Base-by-base conservation (phyloP, 2,888 invertebrate species). In the Pollenia amentaria region DNA sequence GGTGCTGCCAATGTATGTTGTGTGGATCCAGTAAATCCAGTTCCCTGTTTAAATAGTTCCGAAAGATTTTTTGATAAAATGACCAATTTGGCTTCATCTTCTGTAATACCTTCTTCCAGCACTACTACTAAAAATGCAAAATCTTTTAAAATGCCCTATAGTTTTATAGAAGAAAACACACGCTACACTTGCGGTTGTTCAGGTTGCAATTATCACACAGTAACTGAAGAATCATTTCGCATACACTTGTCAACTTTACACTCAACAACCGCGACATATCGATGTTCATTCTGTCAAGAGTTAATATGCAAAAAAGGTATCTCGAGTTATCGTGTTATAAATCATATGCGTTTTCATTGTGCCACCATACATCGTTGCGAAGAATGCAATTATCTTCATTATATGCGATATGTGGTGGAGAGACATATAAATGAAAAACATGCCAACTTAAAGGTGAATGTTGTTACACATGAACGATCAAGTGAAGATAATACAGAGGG, bases 21-120 rank as follows among this genome's bases (percentile, higher is more conserved):
- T 76, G 95, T 95, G 0, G 96, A 96, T 14, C 97, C 97, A 0
- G 95, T 97, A 0, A 97, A 97, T 94, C 97, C 97, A 0, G 97
- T 97, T 8, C 97, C 96, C 0, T 97, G 96, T 91, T 93, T 97
- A 51, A 96, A 96, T 88, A 95, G 95, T 55, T 96, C 96, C 88
- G 97, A 97, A 90, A 95, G 95, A 88, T 96, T 97, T 95, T 97
- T 97, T 90, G 97, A 97, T 91, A 96, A 96, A 91, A 97, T 97
- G 97, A 94, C 96, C 0, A 97, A 97, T 91, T 94, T 97, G 18
- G 97, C 97, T 0, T 95, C 96, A n/a, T 96, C 96, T 88, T 96
- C 95, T 12, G 88, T 89, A 81, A 88, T 88, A 42, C 88, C 78
- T 4, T 72, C 79, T 92, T 18, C 16, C 88, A 80, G 93, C 48